Base-by-base conservation (phyloP, 2,113 vertebrate species). In the Lamprologus ornatipinnis region DNA sequence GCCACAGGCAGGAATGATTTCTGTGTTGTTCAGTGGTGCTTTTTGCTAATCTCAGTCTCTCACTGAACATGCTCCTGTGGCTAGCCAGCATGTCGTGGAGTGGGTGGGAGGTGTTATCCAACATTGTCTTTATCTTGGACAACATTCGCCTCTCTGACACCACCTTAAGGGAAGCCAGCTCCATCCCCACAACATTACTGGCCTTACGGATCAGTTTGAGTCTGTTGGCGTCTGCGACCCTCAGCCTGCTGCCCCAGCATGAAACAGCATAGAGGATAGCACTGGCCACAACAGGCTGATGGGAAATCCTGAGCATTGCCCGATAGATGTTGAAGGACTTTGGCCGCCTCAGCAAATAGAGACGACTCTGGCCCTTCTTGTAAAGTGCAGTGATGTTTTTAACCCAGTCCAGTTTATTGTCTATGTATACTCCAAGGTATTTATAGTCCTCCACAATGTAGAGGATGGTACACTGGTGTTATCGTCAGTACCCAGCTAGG, bases 201-300 rank as follows among this genome's bases (percentile, higher is more conserved):
- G 5, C 58, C 58, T 19, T 33, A 4, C 9, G 9, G 0, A 33
- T 33, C 28, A 60, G 15, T 33, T 60, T 19, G 3, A 60, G 28
- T 60, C 58, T 6, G 5, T 60, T 60, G 28, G 3, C 2, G 0
- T 6, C 57, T 11, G 58, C 1, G 0, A 60, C 1, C 9, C 3
- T 58, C 57, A 58, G 0, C 26, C 57, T 60, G 5, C 5, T 60
- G 26, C 57, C 57, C 2, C 26, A 31, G 57, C 26, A 31, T 60
- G 26, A 9, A 33, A 4, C 15, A 10, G 58, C 58, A 33, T 63
- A 33, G 58, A 63, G 5, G 4, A 63, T 11, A 0, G 28, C 58
- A 63, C 58, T 33, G 58, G 0, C 58, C 15, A 63, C 1, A 63
- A 63, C 28, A 63, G 9, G 3, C 28, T 33, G 2, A 63, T 63